phyloP scores from a whole-genome alignment of 2,888 invertebrate genomes.

The Phyllotreta cruciferae region DNA sequence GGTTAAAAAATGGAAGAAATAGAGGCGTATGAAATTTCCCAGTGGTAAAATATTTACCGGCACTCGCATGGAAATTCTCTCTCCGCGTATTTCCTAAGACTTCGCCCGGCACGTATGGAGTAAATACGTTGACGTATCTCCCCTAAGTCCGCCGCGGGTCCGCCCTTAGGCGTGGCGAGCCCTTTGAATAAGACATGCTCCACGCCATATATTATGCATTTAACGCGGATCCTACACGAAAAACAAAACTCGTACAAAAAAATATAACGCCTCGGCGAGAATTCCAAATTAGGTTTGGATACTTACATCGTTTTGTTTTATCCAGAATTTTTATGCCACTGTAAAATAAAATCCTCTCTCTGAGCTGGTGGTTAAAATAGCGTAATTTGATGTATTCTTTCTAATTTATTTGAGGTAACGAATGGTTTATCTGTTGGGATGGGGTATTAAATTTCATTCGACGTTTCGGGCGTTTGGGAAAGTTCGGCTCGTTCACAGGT shows the following conservation, averaged over 20 bases:
- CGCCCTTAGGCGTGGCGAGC: conserved; percentile 54
- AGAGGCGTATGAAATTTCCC: no score
- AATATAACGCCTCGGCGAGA: conserved; percentile 2
- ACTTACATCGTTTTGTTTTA: background rate
- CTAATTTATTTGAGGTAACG: no score
- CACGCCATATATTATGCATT: conserved; percentile 57
- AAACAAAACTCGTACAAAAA: conserved; percentile 20
- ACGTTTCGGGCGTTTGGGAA: conserved; percentile 2
- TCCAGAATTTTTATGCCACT: background rate
- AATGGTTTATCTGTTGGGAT: no score
- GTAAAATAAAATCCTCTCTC: no score
- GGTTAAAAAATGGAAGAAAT: no score
- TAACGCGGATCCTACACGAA: conserved; percentile 42
- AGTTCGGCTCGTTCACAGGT: conserved; percentile 29
- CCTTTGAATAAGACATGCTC: conserved; percentile 56
- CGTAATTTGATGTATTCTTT: no score
- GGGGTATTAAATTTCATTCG: conserved; percentile 12
- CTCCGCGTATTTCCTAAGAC: background rate
- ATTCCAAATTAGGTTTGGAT: conserved; percentile 26
- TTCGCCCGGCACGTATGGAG: conserved; percentile 6
- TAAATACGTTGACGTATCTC: conserved; percentile 11
- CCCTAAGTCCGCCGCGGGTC: conserved; percentile 52
- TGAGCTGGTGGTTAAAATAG: no score
- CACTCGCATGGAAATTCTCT: background rate
- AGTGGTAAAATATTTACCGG: no score